Evolutionary conservation across 2,797 vertebrate species (phyloP).

Genomic region (Craterocephalus amniculus): DNA sequence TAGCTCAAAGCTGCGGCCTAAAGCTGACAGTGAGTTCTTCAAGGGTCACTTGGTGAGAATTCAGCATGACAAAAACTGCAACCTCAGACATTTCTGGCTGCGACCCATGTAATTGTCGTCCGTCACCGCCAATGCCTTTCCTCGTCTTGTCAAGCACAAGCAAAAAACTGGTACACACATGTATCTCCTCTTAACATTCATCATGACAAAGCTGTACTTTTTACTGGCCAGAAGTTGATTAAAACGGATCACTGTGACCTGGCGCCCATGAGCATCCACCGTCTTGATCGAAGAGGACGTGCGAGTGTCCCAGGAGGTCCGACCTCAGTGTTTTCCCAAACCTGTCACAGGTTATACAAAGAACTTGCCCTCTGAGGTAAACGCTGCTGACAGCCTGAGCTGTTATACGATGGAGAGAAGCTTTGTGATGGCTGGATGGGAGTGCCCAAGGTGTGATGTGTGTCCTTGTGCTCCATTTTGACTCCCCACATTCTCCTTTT

Average conservation of each 20-base stretch:
- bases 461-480: conserved; percentile 29
- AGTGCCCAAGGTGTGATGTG: conserved; percentile 56
- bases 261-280: conserved; percentile 18
- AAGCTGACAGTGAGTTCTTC: conserved; percentile 29
- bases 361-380: conserved; percentile 51
- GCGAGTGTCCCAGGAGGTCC: conserved; percentile 51
- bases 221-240: conserved; percentile 55
- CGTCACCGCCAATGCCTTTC: conserved; percentile 59
- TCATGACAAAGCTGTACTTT: conserved; percentile 25
- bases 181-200: conserved; percentile 23
- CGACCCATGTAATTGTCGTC: conserved; percentile 49
- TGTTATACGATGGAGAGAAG: conserved; percentile 21
- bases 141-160: conserved; percentile 24
- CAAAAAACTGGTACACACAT: conserved; percentile 17
- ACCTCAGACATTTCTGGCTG: conserved; percentile 39
- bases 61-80: conserved; percentile 53
- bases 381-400: conserved; percentile 50
- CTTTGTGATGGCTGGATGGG: conserved; percentile 32
- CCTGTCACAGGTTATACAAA: conserved; percentile 66
- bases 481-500: conserved; percentile 42
- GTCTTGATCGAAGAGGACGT: conserved; percentile 57
- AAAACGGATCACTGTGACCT: conserved; percentile 52
- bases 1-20: conserved; percentile 28
- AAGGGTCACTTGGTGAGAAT: conserved; percentile 47
- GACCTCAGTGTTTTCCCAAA: conserved; percentile 61